phyloP scores from a whole-genome alignment of 2,113 vertebrate species.

The Vireo altiloquus region DNA sequence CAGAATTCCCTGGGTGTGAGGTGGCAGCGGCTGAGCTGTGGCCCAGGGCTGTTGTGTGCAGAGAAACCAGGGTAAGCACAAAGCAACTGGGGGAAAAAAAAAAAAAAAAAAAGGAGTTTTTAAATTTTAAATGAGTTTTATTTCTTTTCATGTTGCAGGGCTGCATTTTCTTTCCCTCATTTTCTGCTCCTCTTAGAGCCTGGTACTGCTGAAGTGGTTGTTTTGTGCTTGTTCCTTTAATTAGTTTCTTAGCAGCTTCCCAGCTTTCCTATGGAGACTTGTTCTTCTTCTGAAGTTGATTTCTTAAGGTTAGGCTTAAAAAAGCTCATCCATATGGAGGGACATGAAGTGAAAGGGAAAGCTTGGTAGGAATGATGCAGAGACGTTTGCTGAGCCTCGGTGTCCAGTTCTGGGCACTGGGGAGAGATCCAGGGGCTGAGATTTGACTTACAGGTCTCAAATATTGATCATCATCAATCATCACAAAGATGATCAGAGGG shows the following conservation, averaged over 20 bases:
- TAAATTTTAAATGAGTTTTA: conserved; percentile 23
- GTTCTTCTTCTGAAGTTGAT: background rate
- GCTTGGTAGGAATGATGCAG: background rate
- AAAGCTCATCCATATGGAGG: background rate
- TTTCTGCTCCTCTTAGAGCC: background rate
- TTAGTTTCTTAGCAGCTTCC: conserved; percentile 27
- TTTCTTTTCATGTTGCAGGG: background rate
- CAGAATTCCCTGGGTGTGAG: background rate
- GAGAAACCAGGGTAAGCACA: background rate
- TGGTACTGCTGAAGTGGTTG: background rate
- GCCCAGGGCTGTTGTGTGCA: background rate
- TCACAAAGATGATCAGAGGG: background rate
- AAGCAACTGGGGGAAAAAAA: background rate
- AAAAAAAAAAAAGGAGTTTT: background rate
- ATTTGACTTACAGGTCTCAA: background rate
- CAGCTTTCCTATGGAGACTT: conserved; percentile 28
- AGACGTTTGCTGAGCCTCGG: background rate
- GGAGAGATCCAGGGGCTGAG: background rate
- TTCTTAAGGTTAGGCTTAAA: conserved; percentile 37
- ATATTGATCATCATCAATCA: background rate
- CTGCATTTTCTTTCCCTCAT: background rate
- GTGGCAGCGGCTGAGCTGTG: background rate
- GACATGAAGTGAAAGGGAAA: background rate
- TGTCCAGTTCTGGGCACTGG: no score
- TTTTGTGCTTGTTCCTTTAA: conserved; percentile 35